A percentile compares a stretch with the other conserved stretches of the same genome.
These are phyloP conservation scores for Antheraea pernyi DNA, from an alignment of 1,140 invertebrate species.

Conservation along the genomic window DNA sequence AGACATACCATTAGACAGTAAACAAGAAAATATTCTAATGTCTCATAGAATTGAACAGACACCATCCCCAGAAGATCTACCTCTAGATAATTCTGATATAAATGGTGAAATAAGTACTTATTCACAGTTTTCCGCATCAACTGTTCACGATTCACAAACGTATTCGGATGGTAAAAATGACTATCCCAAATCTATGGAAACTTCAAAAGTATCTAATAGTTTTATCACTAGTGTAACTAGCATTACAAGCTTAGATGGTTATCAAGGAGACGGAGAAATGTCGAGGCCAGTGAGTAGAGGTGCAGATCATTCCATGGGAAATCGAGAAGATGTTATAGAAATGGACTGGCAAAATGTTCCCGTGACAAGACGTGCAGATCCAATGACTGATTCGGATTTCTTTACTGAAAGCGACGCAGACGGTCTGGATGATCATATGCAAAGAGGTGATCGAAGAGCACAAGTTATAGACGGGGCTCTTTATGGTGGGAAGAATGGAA, in stretches of 20 bases:
- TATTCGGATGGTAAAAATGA: constrained; percentile 80
- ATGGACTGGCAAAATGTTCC: constrained; percentile 79
- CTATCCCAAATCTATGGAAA: constrained; percentile 80
- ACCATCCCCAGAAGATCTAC: constrained; percentile 90
- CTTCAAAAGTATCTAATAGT: constrained; percentile 82
- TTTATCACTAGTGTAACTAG: constrained; percentile 92
- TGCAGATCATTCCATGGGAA: constrained; percentile 82
- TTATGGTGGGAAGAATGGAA: constrained; percentile 84
- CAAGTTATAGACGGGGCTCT: constrained; percentile 92
- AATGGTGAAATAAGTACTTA: constrained; percentile 77
- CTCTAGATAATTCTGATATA: constrained; percentile 84
- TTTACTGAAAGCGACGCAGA: constrained; percentile 93
- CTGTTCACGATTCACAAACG: constrained; percentile 71
- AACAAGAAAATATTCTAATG: constrained; percentile 61
- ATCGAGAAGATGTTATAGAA: constrained; percentile 70
- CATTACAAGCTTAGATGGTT: constrained; percentile 92
- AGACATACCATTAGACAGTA: constrained; percentile 79
- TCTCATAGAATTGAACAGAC: constrained; percentile 83
- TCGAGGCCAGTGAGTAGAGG: constrained; percentile 88
- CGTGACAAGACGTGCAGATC: constrained; percentile 83
- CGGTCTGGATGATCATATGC: constrained; percentile 85
- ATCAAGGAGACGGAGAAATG: constrained; percentile 92
- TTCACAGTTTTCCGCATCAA: constrained; percentile 69
- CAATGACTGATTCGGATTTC: constrained; percentile 94
- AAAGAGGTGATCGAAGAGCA: constrained; percentile 84